Conservation (phyloP, 2,113 vertebrate genomes). For the Bufo bufo region DNA sequence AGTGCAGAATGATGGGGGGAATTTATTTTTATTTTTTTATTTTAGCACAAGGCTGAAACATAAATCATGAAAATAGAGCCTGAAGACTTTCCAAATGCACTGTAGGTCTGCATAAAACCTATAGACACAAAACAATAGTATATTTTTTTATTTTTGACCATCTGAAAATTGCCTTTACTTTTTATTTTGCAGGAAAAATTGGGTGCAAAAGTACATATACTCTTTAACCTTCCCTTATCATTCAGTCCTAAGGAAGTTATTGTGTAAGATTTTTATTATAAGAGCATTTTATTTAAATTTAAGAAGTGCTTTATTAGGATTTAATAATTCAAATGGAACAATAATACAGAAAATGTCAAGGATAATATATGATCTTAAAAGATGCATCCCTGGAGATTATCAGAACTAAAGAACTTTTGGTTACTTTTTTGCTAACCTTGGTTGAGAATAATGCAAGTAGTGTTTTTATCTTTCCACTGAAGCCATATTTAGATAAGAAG, state of each 20-base stretch:
- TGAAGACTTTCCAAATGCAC: too few relatives aligned
- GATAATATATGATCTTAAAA: constrained; percentile 35
- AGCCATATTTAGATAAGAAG: background rate
- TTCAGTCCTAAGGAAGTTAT: background rate
- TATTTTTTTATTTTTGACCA: too few relatives aligned
- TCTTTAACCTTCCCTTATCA: background rate
- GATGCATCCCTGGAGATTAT: constrained; percentile 31
- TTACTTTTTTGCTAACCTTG: background rate
- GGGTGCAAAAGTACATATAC: background rate
- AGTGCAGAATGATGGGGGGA: too few relatives aligned
- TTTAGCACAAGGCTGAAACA: too few relatives aligned
- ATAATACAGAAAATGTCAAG: constrained; percentile 31
- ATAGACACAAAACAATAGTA: too few relatives aligned
- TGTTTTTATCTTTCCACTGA: background rate
- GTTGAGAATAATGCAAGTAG: background rate
- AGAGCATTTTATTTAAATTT: constrained; percentile 27
- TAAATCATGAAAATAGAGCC: too few relatives aligned
- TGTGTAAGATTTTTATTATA: background rate
- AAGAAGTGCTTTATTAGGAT: constrained; percentile 25
- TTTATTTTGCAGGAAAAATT: background rate
- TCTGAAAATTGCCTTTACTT: background rate
- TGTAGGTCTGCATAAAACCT: too few relatives aligned
- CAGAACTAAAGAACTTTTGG: background rate
- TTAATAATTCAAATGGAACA: constrained; percentile 45
- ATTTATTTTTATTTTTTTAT: too few relatives aligned